Base-by-base conservation (phyloP, 2,113 vertebrate species). In the Cynoglossus semilaevis region DNA sequence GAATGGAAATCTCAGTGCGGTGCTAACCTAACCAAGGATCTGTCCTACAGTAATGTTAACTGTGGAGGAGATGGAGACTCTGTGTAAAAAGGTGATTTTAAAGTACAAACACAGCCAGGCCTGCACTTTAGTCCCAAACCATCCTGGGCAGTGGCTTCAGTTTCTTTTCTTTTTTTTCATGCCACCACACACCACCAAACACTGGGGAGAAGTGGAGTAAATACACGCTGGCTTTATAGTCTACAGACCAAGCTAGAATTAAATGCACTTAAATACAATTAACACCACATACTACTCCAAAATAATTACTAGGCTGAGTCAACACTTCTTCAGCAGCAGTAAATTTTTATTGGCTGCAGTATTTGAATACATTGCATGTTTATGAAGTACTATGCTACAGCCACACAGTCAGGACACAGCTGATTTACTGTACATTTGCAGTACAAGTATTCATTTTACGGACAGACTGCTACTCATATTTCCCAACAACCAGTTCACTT, bases 1-100 rank as follows among this genome's bases (percentile, higher is more conserved):
- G 11, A 51, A 41, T 58, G 57, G 53, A 63, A 45, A 56, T 55
- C 10, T 18, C 29, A 12, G 42, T 53, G 37, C 41, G 44, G 11
- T 29, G 19, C 29, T 38, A 65, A 49, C 15, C 15, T 1, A 35
- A 15, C 43, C 53, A 55, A 60, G 7, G 13, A 35, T 29, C 22
- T 1, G 15, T 29, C 18, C 13, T 35, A n/a, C n/a, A n/a, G n/a
- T n/a, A 11, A 46, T 8, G 52, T 44, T 7, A 29, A 40, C n/a
- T 11, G 12, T 1, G n/a, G 15, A 8, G 38, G 44, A 15, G 3
- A 14, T 1, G 41, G 8, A 22, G 15, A 15, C 5, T 5, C 7
- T 57, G 9, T n/a, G 5, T n/a, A 9, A 3, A 35, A 12, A 66
- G 15, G 63, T 14, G 16, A 10, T 40, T 58, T 41, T 34, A 15